phyloP scores from a whole-genome alignment of 2,888 invertebrate genomes.

The Brachyptera risi region DNA sequence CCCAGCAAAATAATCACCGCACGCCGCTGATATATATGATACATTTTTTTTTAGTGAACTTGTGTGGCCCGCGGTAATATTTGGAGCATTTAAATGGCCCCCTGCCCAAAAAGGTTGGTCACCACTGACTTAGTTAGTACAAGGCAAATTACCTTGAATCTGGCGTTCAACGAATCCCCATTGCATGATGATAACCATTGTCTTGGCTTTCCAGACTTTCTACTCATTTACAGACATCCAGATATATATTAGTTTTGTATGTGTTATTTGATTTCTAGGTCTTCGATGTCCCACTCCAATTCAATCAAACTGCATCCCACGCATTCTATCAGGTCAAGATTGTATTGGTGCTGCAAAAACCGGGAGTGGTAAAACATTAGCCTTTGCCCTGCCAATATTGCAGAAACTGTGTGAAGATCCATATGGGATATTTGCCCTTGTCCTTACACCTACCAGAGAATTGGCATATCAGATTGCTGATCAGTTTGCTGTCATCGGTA shows the following conservation, averaged over 20 bases:
- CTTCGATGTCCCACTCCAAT: constrained; percentile 75
- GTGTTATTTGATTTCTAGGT: constrained; percentile 50
- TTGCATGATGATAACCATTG: too few species aligned
- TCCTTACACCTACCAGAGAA: constrained; percentile 93
- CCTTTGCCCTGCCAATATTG: constrained; percentile 92
- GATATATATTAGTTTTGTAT: neutral
- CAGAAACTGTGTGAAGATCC: constrained; percentile 91
- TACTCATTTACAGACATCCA: neutral
- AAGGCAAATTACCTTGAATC: too few species aligned
- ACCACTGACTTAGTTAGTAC: too few species aligned
- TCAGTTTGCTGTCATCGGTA: constrained; percentile 89
- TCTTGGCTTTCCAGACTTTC: neutral
- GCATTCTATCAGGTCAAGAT: constrained; percentile 73
- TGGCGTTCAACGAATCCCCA: too few species aligned
- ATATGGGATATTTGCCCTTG: constrained; percentile 90
- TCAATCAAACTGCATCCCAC: constrained; percentile 75
- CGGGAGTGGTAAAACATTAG: constrained; percentile 96
- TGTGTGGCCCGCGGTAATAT: too few species aligned
- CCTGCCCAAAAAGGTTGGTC: too few species aligned
- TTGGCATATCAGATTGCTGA: constrained; percentile 89
- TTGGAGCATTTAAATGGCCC: too few species aligned
- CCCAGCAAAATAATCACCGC: too few species aligned
- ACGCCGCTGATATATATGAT: too few species aligned
- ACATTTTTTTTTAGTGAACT: too few species aligned
- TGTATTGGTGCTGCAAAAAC: constrained; percentile 97